Percentiles rank a stretch among this genome's conserved stretches.
Evolutionary conservation across 2,888 invertebrate genomes (phyloP).

Genomic region (Meiosimyza decipiens): DNA sequence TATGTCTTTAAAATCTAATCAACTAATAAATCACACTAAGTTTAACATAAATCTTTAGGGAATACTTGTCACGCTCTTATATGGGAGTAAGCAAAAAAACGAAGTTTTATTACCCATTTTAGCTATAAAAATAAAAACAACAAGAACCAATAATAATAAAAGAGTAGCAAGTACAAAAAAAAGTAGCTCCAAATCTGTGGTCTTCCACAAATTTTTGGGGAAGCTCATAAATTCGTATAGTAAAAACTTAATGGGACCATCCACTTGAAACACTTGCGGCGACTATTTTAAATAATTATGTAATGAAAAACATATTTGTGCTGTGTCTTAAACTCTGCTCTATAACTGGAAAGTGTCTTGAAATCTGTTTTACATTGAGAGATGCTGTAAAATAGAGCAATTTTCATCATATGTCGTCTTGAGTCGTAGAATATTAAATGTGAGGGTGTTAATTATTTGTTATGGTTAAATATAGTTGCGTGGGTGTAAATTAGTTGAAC

Average conservation of each 20-base stretch:
- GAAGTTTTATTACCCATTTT: neutral
- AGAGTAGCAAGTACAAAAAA: neutral
- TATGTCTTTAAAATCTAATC: neutral
- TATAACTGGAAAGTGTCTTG: too few species aligned
- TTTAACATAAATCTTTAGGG: conserved; percentile 40
- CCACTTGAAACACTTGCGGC: too few species aligned
- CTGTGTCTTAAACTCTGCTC: too few species aligned
- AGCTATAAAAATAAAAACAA: neutral
- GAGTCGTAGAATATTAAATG: neutral
- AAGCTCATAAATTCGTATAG: too few species aligned
- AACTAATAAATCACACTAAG: conserved; percentile 40
- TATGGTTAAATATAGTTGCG: neutral
- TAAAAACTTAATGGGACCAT: too few species aligned
- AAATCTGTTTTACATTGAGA: too few species aligned
- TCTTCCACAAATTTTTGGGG: too few species aligned
- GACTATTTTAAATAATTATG: too few species aligned
- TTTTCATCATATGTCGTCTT: too few species aligned
- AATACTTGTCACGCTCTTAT: conserved; percentile 9
- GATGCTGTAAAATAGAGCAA: too few species aligned
- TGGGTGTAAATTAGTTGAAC: neutral
- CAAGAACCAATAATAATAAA: neutral
- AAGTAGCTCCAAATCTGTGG: too few species aligned
- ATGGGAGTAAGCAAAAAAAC: neutral
- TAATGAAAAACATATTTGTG: too few species aligned
- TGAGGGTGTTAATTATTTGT: conserved; percentile 14